Percentiles rank a stretch among this genome's conserved stretches.
Evolutionary conservation across 2,113 vertebrate genomes (phyloP).

Genomic region (Pedetes capensis): DNA sequence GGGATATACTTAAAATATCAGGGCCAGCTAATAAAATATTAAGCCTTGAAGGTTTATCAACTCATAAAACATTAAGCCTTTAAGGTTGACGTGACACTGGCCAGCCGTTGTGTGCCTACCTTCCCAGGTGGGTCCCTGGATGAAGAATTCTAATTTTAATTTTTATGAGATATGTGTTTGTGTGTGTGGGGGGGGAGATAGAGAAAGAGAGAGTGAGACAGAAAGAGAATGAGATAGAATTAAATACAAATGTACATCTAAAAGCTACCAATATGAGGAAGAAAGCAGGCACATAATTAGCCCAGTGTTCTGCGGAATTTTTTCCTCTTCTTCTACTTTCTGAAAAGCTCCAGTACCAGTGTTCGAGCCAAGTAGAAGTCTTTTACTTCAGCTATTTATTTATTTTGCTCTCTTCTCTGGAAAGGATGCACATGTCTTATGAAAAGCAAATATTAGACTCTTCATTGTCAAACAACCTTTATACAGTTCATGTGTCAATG

Average conservation of each 20-base stretch:
- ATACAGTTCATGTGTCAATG: conserved; percentile 67
- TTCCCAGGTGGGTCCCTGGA: neutral
- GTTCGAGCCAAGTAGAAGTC: conserved; percentile 41
- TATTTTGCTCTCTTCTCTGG: conserved; percentile 41
- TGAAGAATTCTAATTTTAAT: neutral
- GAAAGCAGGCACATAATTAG: conserved; percentile 15
- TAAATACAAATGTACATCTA: neutral
- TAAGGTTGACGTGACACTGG: neutral
- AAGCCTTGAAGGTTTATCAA: conserved; percentile 10
- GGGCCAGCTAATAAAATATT: neutral
- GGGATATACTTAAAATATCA: neutral
- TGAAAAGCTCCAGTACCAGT: conserved; percentile 42
- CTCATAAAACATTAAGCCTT: neutral
- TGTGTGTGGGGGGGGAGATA: neutral
- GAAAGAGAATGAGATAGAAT: neutral
- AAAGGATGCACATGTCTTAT: conserved; percentile 55
- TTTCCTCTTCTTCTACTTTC: neutral
- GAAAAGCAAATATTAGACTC: conserved; percentile 68
- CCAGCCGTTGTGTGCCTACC: neutral
- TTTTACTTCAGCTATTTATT: conserved; percentile 47
- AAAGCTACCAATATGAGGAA: neutral
- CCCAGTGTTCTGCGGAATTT: neutral
- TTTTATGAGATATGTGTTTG: neutral
- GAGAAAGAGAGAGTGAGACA: neutral
- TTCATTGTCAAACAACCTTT: conserved; percentile 70